Conservation (phyloP, 2,797 vertebrate species). For the Eulemur albifrons region DNA sequence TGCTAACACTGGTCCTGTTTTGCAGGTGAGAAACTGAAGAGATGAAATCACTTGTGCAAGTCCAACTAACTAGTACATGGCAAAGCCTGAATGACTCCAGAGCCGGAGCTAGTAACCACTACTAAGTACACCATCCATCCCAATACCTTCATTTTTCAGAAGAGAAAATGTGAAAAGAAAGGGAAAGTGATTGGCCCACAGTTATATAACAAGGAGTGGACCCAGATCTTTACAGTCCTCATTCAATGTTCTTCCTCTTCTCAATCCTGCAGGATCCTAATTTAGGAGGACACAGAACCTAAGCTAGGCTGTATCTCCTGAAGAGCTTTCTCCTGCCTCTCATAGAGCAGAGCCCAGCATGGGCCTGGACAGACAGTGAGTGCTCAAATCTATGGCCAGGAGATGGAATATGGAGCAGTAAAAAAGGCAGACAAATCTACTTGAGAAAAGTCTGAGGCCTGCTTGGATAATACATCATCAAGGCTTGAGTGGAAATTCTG, state of each 20-base stretch:
- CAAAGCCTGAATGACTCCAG: background rate
- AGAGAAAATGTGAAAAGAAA: background rate
- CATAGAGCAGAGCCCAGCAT: background rate
- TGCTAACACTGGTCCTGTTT: background rate
- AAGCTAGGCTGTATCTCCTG: background rate
- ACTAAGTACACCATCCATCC: background rate
- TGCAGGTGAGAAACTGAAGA: slow-evolving; percentile 19
- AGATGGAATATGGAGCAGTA: background rate
- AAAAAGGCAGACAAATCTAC: background rate
- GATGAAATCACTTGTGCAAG: background rate
- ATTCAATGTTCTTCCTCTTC: background rate
- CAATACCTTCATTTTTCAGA: background rate
- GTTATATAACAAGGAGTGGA: background rate
- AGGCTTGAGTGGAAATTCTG: background rate
- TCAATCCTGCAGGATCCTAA: background rate
- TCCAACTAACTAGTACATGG: background rate
- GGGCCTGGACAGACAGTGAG: background rate
- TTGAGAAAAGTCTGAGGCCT: background rate
- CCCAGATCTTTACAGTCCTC: background rate
- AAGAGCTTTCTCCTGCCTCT: background rate
- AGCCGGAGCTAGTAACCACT: background rate
- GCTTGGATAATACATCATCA: background rate
- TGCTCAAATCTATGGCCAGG: background rate
- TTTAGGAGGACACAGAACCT: background rate
- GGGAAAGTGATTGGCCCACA: background rate